Evolutionary conservation across 2,888 invertebrate genomes (phyloP), one percentile per base, ranked within the genome.

Genomic region (Cosmopolites sordidus): DNA sequence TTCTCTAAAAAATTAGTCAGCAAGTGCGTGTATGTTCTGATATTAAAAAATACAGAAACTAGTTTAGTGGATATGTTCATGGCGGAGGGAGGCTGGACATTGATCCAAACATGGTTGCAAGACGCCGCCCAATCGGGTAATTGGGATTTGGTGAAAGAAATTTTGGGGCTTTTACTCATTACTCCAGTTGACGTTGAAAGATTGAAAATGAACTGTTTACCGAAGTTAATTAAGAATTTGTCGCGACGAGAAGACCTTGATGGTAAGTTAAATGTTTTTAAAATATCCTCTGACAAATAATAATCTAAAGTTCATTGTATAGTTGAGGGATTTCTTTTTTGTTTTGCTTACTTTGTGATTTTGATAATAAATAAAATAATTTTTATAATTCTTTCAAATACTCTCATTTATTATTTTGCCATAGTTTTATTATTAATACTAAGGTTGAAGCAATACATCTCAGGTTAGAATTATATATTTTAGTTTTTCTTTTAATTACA

Each of bases 1-100:
- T 93, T 90, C 78, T 94, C 94, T 1, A 92, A 90, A 73, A 96
- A 95, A 75, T 79, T 96, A 62, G 95, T 96, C 48, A 93, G 92
- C 64, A 93, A 93, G 78, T 95, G 95, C 77, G 89, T 95, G 67
- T 96, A 95, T 70, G 86, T 94, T 65, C 89, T 94, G 73, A 94
- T 96, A 67, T 76, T 96, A 54, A 90, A 90, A 74, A 86, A 87
- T 58, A 93, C 95, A 9, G 85, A 88, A 69, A 83, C 86, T 4
- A 87, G 89, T 59, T 78, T 94, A 56, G 78, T 96, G 48, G 88
- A 88, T 56, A 83, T 87, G 80, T 94, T 95, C 72, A 89, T 96
- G 87, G 83, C 83, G 53, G 86, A 85, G 54, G 93, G 92, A 60
- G 97, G 95, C 41, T 98, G 97, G 97, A 83, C 86, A 62, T 79